Base-by-base conservation (phyloP, 2,797 vertebrate species). In the Chloroceryle amazona region DNA sequence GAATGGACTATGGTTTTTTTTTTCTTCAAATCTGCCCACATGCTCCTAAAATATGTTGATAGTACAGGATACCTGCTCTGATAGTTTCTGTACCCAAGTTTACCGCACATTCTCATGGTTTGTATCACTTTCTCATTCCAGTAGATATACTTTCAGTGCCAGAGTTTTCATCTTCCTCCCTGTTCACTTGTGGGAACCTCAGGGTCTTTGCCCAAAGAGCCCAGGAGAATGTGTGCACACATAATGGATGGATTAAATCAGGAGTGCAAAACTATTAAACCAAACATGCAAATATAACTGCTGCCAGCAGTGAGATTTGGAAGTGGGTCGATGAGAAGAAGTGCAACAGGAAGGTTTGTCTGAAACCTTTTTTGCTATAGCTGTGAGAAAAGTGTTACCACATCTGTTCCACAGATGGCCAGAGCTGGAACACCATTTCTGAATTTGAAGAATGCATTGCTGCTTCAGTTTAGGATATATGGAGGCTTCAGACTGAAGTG, bases 331-430 rank as follows among this genome's bases (percentile, higher is more conserved):
- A 60, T 84, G 76, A 82, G 90, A 95, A 90, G 80, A 39, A 96
- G 87, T 31, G 62, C 62, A 95, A 89, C 83, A 90, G 75, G 75
- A 95, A 95, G 93, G 57, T 39, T 81, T 67, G 11, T 80, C 66
- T 83, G 89, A 91, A 91, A 78, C 20, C 2, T 0, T 4, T 93
- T 94, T 85, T 78, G 57, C 52, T 71, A 17, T 79, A 72, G 58
- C 39, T 81, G 54, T 91, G 80, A 58, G 65, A 90, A 81, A 49
- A 62, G 26, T 10, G 9, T 73, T 87, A 28, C 33, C 33, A 94
- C 91, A 93, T 93, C 87, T 95, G 94, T 60, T 85, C 76, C 44
- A 67, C 93, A 96, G 79, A 97, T 90, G 89, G 67, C 31, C 60
- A 65, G 71, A 80, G 62, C 65, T 41, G 57, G 60, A 82, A 91